Evolutionary conservation across 2,797 vertebrate genomes (phyloP), one percentile per base, ranked within the genome.

Genomic region (Hippocampus kuda): DNA sequence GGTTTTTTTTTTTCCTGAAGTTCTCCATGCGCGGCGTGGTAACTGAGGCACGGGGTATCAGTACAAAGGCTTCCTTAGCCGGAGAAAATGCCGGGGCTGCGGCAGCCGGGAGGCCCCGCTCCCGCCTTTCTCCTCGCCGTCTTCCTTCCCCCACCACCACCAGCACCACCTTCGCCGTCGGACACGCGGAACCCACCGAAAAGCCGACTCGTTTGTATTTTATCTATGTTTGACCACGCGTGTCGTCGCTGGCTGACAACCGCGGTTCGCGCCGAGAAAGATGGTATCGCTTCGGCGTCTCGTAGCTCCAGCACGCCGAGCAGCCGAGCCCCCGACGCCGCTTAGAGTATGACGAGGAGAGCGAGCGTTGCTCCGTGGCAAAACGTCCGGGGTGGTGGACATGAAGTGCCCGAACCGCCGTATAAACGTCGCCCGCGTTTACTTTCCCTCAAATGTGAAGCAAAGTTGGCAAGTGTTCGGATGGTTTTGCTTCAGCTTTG

Each of bases 251-350:
- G 72, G 83, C 72, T 81, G 75, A 83, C 76, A 77, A 67, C 74
- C 76, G 42, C 77, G 87, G 88, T 87, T 85, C 85, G 79, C 68
- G 69, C 77, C 68, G 71, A 83, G 83, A 87, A 89, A 88, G 86
- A 88, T 88, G 88, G 89, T 88, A 65, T 84, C 84, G 81, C 90
- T 89, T 87, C 92, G 92, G 91, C 88, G 91, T 93, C 86, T 92
- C 89, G 85, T 93, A 86, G 66, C 81, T 78, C 83, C 59, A 67
- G 69, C 85, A 85, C 78, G 81, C 91, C 91, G 89, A 88, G 79
- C 81, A 81, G 64, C 76, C 62, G 83, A 68, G 89, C 86, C 71
- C 75, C 73, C 66, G 68, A 48, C 41, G 86, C 92, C 91, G 91
- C 89, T 81, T 81, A 84, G 79, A 86, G 73, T 83, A 69, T 77